phyloP scores from a whole-genome alignment of 2,797 vertebrate species.

The Bradypodion ventrale region DNA sequence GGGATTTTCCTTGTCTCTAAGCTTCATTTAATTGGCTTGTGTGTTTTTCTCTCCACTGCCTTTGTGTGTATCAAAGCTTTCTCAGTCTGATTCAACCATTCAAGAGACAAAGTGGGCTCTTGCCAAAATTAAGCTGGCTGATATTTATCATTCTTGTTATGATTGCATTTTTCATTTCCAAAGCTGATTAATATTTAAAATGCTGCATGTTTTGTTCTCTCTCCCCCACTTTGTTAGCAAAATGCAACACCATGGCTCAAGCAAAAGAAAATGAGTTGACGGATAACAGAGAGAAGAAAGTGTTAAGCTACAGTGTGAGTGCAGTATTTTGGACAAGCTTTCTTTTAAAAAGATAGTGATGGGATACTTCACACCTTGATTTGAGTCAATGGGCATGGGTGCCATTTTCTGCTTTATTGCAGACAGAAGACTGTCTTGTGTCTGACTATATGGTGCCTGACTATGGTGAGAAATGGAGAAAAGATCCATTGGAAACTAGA shows the following conservation, averaged over 20 bases:
- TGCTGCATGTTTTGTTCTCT: neutral
- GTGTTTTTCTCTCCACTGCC: neutral
- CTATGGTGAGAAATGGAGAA: too few relatives aligned
- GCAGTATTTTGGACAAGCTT: neutral
- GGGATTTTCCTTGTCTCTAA: neutral
- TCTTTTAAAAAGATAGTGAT: too few relatives aligned
- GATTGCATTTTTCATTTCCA: neutral
- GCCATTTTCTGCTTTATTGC: too few relatives aligned
- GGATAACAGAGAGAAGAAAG: neutral
- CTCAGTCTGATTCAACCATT: neutral
- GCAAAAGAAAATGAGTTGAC: neutral
- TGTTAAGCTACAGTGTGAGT: neutral
- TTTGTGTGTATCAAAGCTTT: neutral
- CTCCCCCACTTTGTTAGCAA: neutral
- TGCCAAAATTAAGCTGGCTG: neutral
- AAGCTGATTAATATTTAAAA: neutral
- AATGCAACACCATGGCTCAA: slow-evolving; percentile 5
- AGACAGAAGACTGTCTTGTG: too few relatives aligned
- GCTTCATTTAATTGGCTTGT: neutral
- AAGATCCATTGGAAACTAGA: too few relatives aligned
- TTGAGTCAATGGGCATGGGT: too few relatives aligned
- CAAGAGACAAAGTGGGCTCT: neutral
- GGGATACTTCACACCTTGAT: too few relatives aligned
- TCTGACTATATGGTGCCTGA: too few relatives aligned
- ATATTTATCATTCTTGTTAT: too few relatives aligned